A percentile compares a stretch with the other conserved stretches of the same genome.
Evolutionary conservation across 2,888 invertebrate genomes (phyloP).

Genomic region (Andrena bucephala): DNA sequence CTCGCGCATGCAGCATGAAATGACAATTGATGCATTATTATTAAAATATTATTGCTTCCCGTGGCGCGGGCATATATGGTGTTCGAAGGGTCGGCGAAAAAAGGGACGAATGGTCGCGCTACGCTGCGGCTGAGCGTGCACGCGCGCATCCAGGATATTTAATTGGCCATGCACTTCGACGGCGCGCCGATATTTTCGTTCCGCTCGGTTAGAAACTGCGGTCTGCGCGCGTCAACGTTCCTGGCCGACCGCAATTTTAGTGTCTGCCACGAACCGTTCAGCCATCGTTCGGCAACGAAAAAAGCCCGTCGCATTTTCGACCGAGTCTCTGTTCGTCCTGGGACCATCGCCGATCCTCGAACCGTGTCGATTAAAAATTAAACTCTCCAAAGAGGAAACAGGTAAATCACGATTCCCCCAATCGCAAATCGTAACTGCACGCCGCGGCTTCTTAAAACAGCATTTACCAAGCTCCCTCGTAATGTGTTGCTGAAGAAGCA

Average conservation of each 20-base stretch:
- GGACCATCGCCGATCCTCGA: neutral
- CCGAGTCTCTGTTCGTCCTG: constrained; percentile 9
- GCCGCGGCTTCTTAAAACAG: neutral
- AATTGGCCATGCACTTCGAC: constrained; percentile 65
- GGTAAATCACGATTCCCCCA: too few relatives aligned
- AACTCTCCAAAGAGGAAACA: too few relatives aligned
- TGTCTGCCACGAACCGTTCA: constrained; percentile 52
- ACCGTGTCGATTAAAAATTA: neutral
- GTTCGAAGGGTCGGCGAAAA: constrained; percentile 6
- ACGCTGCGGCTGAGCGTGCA: constrained; percentile 28
- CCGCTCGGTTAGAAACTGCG: constrained; percentile 69
- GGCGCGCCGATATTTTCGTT: constrained; percentile 69
- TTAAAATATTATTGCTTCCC: constrained; percentile 39
- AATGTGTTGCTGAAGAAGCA: neutral
- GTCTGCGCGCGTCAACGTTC: constrained; percentile 67
- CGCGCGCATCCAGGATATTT: constrained; percentile 53
- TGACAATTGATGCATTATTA: constrained; percentile 12
- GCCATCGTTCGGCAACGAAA: constrained; percentile 17
- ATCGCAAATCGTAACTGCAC: too few relatives aligned
- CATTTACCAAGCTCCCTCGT: neutral
- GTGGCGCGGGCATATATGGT: neutral
- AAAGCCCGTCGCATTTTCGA: constrained; percentile 6
- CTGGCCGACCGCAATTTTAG: constrained; percentile 67
- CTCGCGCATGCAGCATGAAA: constrained; percentile 2
- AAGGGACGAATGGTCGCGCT: constrained; percentile 14